Evolutionary conservation across 1,140 invertebrate species (phyloP), one percentile per base, ranked within the genome.

Genomic region (Euura lappo): DNA sequence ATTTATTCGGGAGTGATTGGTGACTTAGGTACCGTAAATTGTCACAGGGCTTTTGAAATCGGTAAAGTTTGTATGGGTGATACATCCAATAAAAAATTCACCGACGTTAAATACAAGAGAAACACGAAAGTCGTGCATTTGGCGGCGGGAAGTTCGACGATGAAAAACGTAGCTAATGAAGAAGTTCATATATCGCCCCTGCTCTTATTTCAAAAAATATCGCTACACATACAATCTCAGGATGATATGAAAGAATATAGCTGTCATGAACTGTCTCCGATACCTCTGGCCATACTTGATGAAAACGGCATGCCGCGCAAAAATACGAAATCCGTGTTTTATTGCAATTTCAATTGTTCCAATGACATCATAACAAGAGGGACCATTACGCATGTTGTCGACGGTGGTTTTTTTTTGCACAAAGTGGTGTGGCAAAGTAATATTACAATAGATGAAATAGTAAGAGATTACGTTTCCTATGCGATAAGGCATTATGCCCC

Each of bases 151-250:
- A 70, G 66, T 65, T 44, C 64, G 2, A n/a, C 44, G 44, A 70
- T 60, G 2, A 76, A 75, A 74, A 75, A 76, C 28, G 10, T 65
- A 28, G 68, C 66, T 65, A 73, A 76, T 47, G 46, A 75, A 44
- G 51, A 71, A 43, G 64, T 77, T 28, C 1, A 51, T 11, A 66
- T 79, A 28, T 72, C 75, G 11, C 78, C 75, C 45, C 67, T 78
- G n/a, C 28, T 81, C n/a, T 51, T 81, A 11, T 81, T 80, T 70
- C 76, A 76, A 74, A 68, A 73, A 70, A 77, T 81, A 28, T 46
- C 13, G 3, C 46, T 78, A 44, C 60, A 44, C 65, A 80, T 80
- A 28, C 8, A 77, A 74, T 46, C 6, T 45, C 51, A 77, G 43
- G 74, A 77, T 43, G 71, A 81, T 45, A 65, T 79, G 45, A 60